Base-by-base conservation (phyloP, 2,888 invertebrate species). In the Drosophila birchii region DNA sequence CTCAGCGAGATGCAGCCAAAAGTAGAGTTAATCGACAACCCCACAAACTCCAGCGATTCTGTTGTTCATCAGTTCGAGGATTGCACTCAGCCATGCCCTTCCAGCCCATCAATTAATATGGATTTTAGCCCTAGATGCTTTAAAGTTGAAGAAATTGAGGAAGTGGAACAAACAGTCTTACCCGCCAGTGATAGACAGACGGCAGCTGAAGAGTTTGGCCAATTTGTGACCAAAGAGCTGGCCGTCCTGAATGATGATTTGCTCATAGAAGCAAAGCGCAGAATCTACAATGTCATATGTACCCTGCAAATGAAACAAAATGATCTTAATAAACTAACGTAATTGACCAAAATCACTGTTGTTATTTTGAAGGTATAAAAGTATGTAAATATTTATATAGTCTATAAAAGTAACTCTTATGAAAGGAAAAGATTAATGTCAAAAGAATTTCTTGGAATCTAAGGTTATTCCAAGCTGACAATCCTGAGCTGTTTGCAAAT, bases 161-260 rank as follows among this genome's bases (percentile, higher is more conserved):
- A 34, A 16, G 32, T 14, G 5, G 34, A 44, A 5, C 16, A 9
- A 29, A 9, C 23, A 6, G 26, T 20, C n/a, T n/a, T n/a, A 5
- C 47, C 53, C 9, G n/a, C 34, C 4, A 11, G 18, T 16, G 12
- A 32, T 26, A 74, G 44, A 23, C 12, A 56, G 1, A 29, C 67
- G 36, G 36, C 67, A 20, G 51, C 55, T 11, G 54, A 70, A 41
- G 67, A 81, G 38, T 81, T 81, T 54, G 71, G 71, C n/a, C 44
- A 74, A 29, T 80, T 81, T 20, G 63, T 81, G 34, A 71, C 57
- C 34, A 76, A 79, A 16, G 85, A 84, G 53, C 34, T 81, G 5
- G 54, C 60, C 7, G 56, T 72, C 26, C 39, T 81, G 2, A 71
- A 51, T n/a, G 64, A 70, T 26, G 78, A 81, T 60, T 53, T 84